These are phyloP conservation scores for Pelvicachromis taeniatus DNA, from an alignment of 2,113 vertebrate species.

Conservation along the genomic window DNA sequence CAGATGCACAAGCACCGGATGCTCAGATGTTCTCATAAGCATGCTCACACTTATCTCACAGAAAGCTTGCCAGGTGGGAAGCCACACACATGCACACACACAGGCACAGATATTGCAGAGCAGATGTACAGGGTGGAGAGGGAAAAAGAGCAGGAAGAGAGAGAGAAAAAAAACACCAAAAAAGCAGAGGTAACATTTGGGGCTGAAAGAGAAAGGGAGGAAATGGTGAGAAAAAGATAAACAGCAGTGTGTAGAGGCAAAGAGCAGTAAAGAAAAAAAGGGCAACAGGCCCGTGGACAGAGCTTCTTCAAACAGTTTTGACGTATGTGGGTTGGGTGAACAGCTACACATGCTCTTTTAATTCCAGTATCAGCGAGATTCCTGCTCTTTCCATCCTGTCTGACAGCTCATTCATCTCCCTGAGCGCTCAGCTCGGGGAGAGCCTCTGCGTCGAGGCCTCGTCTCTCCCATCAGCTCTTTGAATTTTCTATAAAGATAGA, in stretches of 20 bases:
- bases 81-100: neutral
- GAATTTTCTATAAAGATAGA: neutral
- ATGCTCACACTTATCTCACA: constrained; percentile 33
- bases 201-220: neutral
- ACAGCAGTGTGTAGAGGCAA: neutral
- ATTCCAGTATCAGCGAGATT: neutral
- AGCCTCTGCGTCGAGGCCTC: neutral
- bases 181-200: neutral
- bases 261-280: neutral
- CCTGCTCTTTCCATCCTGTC: constrained; percentile 9
- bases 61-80: constrained; percentile 23
- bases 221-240: neutral
- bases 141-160: neutral
- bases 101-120: neutral
- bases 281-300: neutral
- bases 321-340: neutral
- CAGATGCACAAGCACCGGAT: neutral
- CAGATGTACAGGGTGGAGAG: neutral
- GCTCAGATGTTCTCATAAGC: constrained; percentile 1
- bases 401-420: constrained; percentile 53
- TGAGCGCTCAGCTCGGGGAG: neutral
- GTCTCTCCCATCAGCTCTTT: neutral
- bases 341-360: constrained; percentile 25
- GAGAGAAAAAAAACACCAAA: neutral
- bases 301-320: neutral